Evolutionary conservation across 1,140 invertebrate species (phyloP), one percentile per base, ranked within the genome.

Genomic region (Sarcophaga bullata): DNA sequence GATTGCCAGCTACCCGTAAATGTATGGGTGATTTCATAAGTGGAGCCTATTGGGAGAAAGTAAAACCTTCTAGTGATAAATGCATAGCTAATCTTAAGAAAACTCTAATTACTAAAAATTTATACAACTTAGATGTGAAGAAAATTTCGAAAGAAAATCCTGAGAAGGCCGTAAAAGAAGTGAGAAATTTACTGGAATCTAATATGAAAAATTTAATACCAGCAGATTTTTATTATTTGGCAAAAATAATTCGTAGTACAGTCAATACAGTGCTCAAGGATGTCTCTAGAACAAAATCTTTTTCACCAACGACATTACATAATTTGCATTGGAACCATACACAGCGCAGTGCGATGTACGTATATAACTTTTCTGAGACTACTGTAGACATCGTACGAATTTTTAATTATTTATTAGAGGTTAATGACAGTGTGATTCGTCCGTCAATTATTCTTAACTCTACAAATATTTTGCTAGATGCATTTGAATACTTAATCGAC

Each of bases 391-490:
- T 92, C 68, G 91, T 92, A 5, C 90, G 86, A 83, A 90, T 91
- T 25, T 91, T 92, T 86, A 90, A 92, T 84, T 91, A 90, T 85
- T 82, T 92, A 17, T 90, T 91, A 86, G 80, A 89, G 46, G 85
- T 92, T 1, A 90, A 92, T 84, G 84, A 85, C 58, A 84, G 84
- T n/a, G 90, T 90, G 80, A 86, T 92, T 72, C 86, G 85, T 73
- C 86, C 91, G 84, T 90, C 92, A 8, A 90, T 91, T 83, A 89
- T 89, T 17, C 86, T 92, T 47, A 92, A 92, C 84, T 92, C 92
- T 11, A 92, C 92, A 5, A 92, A 92, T 85, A 89, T 91, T 37
- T 89, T 92, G 50, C 85, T 92, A 47, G 91, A 92, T 85, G 90
- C 91, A 2, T 86, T 92, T 52, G 91, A 91, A 85, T 86, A 86